Evolutionary conservation across 2,113 vertebrate genomes (phyloP).

Genomic region (Melanerpes aurifrons): DNA sequence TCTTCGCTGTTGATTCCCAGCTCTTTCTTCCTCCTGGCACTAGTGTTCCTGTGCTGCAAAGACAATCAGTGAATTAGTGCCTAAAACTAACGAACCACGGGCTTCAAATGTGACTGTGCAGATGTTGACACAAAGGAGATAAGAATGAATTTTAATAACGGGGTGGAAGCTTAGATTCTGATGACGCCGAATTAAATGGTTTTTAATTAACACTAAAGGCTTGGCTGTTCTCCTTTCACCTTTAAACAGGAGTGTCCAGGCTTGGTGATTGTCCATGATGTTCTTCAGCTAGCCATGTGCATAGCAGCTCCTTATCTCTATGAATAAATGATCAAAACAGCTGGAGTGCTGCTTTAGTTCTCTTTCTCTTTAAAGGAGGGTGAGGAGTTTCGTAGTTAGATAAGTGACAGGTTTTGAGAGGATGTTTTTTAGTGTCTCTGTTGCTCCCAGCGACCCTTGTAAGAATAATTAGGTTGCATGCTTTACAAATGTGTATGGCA

Average conservation of each 20-base stretch:
- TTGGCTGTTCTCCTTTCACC: neutral
- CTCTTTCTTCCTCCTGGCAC: neutral
- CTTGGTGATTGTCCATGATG: neutral
- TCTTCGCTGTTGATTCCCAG: neutral
- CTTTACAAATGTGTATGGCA: neutral
- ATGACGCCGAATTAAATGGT: neutral
- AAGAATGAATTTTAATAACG: neutral
- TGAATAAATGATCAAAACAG: neutral
- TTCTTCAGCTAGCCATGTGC: neutral
- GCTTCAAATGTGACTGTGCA: neutral
- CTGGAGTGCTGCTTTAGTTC: neutral
- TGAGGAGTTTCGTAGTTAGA: neutral
- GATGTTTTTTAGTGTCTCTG: neutral
- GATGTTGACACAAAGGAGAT: neutral
- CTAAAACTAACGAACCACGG: neutral
- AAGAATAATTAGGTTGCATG: neutral
- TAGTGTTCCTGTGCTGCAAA: neutral
- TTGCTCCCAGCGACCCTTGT: neutral
- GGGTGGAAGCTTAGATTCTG: neutral
- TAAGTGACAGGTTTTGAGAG: neutral
- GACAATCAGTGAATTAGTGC: neutral
- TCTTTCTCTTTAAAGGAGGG: too few relatives aligned
- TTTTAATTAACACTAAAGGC: neutral
- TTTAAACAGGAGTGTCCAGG: neutral
- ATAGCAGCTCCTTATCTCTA: neutral